These are phyloP conservation scores for Phaonia tiefii DNA, from an alignment of 2,888 invertebrate genomes.

Conservation along the genomic window DNA sequence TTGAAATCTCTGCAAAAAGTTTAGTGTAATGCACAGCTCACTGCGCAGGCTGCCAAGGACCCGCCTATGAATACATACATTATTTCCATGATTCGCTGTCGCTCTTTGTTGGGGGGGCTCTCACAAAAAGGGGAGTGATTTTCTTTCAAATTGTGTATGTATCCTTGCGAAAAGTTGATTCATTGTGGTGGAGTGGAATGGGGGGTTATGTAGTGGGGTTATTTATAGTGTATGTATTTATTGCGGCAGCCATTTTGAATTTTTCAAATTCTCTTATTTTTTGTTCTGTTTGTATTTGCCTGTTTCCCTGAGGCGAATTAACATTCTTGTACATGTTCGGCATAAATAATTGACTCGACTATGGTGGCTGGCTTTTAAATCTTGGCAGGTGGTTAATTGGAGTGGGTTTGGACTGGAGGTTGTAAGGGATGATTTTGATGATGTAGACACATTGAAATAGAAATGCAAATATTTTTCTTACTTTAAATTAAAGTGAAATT, in stretches of 20 bases:
- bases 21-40: background rate
- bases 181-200: background rate
- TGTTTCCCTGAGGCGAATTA: constrained; percentile 9
- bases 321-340: constrained; percentile 34
- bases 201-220: background rate
- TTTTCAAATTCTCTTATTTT: constrained; percentile 10
- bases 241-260: constrained; percentile 44
- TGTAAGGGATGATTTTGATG: background rate
- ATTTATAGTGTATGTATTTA: background rate
- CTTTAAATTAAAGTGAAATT: too few species aligned
- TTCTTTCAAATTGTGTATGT: constrained; percentile 2
- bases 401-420: background rate
- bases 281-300: too few species aligned
- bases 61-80: background rate
- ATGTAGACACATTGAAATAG: background rate
- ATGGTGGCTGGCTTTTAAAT: background rate
- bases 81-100: background rate
- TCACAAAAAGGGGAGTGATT: background rate
- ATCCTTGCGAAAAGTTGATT: too few species aligned
- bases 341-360: constrained; percentile 21
- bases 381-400: constrained; percentile 21
- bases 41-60: background rate
- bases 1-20: background rate
- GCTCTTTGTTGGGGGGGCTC: background rate
- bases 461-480: too few species aligned